Base-by-base conservation (phyloP, 1,140 invertebrate genomes). In the Megalopta genalis region DNA sequence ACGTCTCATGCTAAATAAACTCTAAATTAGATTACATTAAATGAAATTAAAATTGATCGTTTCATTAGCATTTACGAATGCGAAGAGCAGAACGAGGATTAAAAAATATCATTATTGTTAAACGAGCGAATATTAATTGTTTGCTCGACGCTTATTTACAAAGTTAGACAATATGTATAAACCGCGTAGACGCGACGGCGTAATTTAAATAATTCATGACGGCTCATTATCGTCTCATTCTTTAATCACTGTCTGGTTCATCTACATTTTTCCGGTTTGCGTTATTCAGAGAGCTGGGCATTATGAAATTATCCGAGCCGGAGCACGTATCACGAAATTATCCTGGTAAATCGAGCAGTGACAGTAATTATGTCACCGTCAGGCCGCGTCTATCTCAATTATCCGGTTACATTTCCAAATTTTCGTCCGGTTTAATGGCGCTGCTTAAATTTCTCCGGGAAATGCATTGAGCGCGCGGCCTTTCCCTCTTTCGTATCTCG, bases 311-410 rank as follows among this genome's bases (percentile, higher is more conserved):
- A 87, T 60, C 60, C 27, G 39, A 64, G 81, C 60, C 64, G 39
- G 76, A 60, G 69, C 82, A 87, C 85, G 85, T 86, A 86, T 87
- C 84, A 86, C 64, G 81, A 86, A 86, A 86, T 86, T 86, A 86
- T 86, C 77, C 82, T 71, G 85, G 77, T 78, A 87, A 87, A 87
- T 87, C 77, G 84, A 65, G 77, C 70, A 81, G 75, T 81, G 84
- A 87, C 84, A 78, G 85, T 87, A 87, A 87, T 87, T 86, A 86
- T 81, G 85, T 87, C 85, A 86, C 70, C 77, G 71, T 86, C 81
- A 75, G 77, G 65, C 74, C 68, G 82, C 77, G 85, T 86, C 85
- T 84, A 67, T 87, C 85, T 86, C 81, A 86, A 87, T 87, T 87
- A 87, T 80, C 84, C n/a, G 81, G 54, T 80, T 81, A 86, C 85